phyloP scores from a whole-genome alignment of 2,888 invertebrate species.

The Noctuana brunneofusca region DNA sequence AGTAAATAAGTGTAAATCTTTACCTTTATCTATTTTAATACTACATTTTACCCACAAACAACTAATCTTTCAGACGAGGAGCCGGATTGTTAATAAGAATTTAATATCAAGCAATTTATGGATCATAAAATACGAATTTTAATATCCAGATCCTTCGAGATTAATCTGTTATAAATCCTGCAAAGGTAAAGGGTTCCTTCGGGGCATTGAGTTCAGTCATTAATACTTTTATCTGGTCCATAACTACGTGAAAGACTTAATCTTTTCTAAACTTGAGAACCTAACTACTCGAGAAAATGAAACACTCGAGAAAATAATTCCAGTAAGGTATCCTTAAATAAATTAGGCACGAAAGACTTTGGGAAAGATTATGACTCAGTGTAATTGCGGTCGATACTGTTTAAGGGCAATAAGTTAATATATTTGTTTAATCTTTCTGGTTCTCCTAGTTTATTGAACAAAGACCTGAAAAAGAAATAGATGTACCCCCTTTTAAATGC shows the following conservation, averaged over 20 bases:
- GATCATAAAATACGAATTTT: conserved; percentile 36
- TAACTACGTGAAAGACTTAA: conserved; percentile 11
- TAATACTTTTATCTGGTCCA: conserved; percentile 37
- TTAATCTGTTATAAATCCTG: conserved; percentile 36
- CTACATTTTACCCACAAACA: neutral
- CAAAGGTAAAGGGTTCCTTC: conserved; percentile 32
- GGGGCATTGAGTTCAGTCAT: conserved; percentile 34
- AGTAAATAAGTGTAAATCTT: too few species aligned
- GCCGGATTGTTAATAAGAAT: conserved; percentile 22
- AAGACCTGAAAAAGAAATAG: too few species aligned
- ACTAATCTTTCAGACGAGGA: neutral
- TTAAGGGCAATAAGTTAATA: too few species aligned
- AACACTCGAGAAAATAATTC: too few species aligned
- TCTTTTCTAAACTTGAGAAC: conserved; percentile 6
- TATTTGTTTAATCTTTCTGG: too few species aligned
- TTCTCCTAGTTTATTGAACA: too few species aligned
- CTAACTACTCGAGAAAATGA: too few species aligned
- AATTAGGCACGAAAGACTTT: too few species aligned
- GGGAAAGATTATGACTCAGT: too few species aligned
- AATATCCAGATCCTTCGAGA: conserved; percentile 36
- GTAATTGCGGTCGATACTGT: too few species aligned
- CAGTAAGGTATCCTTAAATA: too few species aligned
- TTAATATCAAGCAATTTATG: conserved; percentile 25
- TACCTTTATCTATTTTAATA: neutral
- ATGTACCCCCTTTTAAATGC: too few species aligned